Evolutionary conservation across 2,113 vertebrate genomes (phyloP).

Genomic region (Peucedramus taeniatus): DNA sequence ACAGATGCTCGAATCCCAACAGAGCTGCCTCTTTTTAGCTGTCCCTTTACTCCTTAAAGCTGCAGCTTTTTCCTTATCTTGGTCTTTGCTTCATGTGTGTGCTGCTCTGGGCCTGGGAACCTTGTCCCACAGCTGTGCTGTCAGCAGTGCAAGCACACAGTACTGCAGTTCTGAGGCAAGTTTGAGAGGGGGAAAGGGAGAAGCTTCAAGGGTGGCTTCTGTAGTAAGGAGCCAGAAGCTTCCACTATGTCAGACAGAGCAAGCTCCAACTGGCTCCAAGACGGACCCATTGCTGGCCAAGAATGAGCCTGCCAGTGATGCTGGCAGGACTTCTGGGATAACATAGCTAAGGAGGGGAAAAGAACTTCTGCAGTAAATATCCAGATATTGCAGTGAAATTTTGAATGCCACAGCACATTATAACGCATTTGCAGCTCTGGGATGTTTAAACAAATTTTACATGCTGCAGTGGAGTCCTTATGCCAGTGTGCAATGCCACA

Average conservation of each 20-base stretch:
- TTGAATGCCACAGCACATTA: background rate
- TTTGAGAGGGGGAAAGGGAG: no score
- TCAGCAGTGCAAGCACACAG: background rate
- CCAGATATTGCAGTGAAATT: background rate
- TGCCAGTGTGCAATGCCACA: background rate
- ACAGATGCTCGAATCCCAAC: accelerated
- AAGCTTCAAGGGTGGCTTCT: background rate
- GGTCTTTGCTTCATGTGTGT: background rate
- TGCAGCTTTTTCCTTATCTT: background rate
- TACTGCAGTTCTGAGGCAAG: background rate
- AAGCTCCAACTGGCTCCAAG: background rate
- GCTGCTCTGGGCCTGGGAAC: background rate
- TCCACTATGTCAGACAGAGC: background rate
- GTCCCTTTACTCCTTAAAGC: background rate
- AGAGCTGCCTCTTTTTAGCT: background rate
- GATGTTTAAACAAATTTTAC: background rate
- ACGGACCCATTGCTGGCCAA: background rate
- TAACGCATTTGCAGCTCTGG: background rate
- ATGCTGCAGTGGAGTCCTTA: background rate
- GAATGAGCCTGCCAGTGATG: accelerated
- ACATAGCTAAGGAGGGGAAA: background rate
- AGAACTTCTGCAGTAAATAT: background rate
- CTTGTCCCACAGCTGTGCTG: background rate
- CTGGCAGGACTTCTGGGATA: background rate
- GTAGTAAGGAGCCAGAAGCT: background rate